Conservation (phyloP, 2,797 vertebrate species). For the Phrynocephalus forsythii region DNA sequence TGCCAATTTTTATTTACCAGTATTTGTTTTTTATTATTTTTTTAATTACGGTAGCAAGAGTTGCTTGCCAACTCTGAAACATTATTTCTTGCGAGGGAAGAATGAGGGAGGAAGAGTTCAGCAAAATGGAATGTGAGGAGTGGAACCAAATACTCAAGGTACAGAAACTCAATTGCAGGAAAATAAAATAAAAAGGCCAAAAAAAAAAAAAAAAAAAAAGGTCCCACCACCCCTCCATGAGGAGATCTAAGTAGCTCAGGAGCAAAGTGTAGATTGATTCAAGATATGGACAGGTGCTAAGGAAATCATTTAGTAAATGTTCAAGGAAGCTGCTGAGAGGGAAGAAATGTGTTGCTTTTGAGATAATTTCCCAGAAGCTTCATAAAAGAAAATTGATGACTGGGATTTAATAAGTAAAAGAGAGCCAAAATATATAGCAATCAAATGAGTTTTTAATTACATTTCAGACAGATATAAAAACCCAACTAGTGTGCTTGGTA, state of each 20-base stretch:
- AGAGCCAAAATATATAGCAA: conserved; percentile 81
- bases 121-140: conserved; percentile 65
- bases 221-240: conserved; percentile 23
- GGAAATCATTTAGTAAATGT: conserved; percentile 81
- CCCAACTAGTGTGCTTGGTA: conserved; percentile 77
- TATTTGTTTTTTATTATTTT: no score
- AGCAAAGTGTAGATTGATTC: conserved; percentile 80
- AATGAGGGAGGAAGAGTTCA: conserved; percentile 53
- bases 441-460: conserved; percentile 86
- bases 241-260: conserved; percentile 74
- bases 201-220: no score
- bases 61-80: conserved; percentile 39
- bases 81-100: conserved; percentile 3
- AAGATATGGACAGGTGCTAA: conserved; percentile 79
- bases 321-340: conserved; percentile 79
- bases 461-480: conserved; percentile 81
- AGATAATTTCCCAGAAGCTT: conserved; percentile 88
- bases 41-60: neutral
- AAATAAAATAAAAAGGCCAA: conserved; percentile 34
- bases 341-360: conserved; percentile 83
- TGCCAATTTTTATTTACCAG: neutral
- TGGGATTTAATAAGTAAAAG: conserved; percentile 83
- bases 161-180: conserved; percentile 61
- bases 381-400: conserved; percentile 86
- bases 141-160: conserved; percentile 65